Evolutionary conservation across 1,140 invertebrate genomes (phyloP).

Genomic region (Antheraea mylitta): DNA sequence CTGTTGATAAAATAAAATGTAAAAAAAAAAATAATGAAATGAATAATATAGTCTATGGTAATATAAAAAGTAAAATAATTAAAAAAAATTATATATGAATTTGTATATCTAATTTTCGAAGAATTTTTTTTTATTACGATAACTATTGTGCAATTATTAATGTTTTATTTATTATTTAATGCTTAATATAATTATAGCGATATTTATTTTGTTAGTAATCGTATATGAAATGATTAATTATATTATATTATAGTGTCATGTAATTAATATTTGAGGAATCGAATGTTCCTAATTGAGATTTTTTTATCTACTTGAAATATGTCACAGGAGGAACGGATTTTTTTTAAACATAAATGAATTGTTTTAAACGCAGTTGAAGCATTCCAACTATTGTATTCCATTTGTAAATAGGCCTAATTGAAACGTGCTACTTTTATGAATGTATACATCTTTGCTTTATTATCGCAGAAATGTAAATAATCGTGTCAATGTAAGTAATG

Average conservation of each 20-base stretch:
- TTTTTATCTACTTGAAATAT: constrained; percentile 20
- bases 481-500: constrained; percentile 4
- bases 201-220: constrained; percentile 73
- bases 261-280: constrained; percentile 41
- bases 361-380: constrained; percentile 62
- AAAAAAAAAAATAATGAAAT: constrained; percentile 5
- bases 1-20: constrained; percentile 30
- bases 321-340: too few species aligned
- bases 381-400: constrained; percentile 75
- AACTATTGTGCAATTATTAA: constrained; percentile 65
- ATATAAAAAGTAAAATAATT: not conserved
- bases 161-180: constrained; percentile 71
- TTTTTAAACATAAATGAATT: constrained; percentile 50
- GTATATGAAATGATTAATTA: constrained; percentile 38
- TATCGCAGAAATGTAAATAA: constrained; percentile 68
- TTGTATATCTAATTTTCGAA: constrained; percentile 60
- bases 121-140: constrained; percentile 48
- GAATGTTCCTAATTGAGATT: constrained; percentile 69
- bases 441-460: constrained; percentile 65
- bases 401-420: constrained; percentile 76
- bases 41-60: not conserved
- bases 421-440: constrained; percentile 56
- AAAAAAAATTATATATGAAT: not conserved
- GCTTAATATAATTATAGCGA: constrained; percentile 54
- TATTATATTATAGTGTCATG: constrained; percentile 38